Evolutionary conservation across 2,888 invertebrate species (phyloP).

Genomic region (Steinernema scapterisci): DNA sequence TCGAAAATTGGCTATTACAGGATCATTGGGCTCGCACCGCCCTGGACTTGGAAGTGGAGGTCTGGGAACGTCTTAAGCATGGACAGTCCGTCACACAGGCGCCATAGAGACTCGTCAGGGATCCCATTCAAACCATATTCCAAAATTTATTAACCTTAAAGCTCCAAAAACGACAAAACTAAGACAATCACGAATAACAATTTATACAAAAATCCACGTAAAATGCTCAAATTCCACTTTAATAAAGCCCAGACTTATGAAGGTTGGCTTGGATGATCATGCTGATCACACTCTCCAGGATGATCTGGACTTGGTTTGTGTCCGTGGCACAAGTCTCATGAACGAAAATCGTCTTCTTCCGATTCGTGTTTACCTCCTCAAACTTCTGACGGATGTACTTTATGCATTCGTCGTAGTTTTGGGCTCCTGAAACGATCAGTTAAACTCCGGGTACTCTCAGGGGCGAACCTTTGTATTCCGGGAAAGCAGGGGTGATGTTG

Average conservation of each 20-base stretch:
- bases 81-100: no score
- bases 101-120: no score
- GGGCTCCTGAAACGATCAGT: constrained; percentile 50
- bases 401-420: constrained; percentile 58
- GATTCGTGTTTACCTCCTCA: constrained; percentile 56
- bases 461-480: constrained; percentile 58
- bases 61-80: no score
- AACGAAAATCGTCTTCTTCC: constrained; percentile 51
- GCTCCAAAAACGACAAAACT: background rate
- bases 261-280: constrained; percentile 65
- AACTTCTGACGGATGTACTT: constrained; percentile 59
- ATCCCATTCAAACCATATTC: no score
- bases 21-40: no score
- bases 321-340: constrained; percentile 67
- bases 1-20: no score
- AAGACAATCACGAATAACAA: background rate
- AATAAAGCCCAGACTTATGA: constrained; percentile 66
- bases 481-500: constrained; percentile 56
- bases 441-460: background rate
- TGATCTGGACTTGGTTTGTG: constrained; percentile 60
- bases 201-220: background rate
- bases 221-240: constrained; percentile 25
- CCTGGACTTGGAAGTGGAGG: no score
- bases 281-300: constrained; percentile 63
- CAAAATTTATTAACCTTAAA: background rate